These are phyloP conservation scores for Python bivittatus DNA, from an alignment of 2,113 vertebrate species.

Conservation along the genomic window DNA sequence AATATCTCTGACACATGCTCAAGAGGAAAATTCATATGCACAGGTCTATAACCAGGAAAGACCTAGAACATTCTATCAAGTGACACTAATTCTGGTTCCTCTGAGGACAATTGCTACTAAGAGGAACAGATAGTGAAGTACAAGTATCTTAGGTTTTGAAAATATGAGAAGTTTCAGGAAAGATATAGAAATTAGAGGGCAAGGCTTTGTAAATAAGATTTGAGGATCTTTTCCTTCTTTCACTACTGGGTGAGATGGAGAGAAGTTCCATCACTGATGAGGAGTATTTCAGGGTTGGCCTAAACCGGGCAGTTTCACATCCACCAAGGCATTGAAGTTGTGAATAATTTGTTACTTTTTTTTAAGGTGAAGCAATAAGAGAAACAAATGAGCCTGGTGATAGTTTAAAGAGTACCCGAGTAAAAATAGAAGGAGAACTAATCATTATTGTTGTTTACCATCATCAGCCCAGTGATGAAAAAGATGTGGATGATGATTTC, in stretches of 20 bases:
- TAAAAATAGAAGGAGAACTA: too few species aligned
- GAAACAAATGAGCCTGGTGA: too few species aligned
- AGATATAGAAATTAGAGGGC: neutral
- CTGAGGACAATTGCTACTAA: neutral
- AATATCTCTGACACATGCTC: neutral
- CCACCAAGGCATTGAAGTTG: too few species aligned
- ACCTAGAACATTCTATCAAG: neutral
- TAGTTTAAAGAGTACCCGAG: too few species aligned
- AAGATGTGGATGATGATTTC: too few species aligned
- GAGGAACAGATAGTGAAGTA: neutral
- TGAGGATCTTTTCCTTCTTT: neutral
- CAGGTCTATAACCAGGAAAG: neutral
- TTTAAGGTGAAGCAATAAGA: too few species aligned
- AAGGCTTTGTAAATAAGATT: neutral
- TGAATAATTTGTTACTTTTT: too few species aligned
- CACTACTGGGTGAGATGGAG: neutral
- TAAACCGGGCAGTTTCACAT: too few species aligned
- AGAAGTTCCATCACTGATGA: neutral
- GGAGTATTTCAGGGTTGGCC: too few species aligned
- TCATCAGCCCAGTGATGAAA: too few species aligned
- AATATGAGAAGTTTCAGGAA: neutral
- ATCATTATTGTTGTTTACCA: too few species aligned
- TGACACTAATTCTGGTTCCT: neutral
- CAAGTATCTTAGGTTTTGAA: neutral
- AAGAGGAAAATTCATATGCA: neutral